These are phyloP conservation scores for Dasyprocta punctata DNA, from an alignment of 2,113 vertebrate species.

Conservation along the genomic window DNA sequence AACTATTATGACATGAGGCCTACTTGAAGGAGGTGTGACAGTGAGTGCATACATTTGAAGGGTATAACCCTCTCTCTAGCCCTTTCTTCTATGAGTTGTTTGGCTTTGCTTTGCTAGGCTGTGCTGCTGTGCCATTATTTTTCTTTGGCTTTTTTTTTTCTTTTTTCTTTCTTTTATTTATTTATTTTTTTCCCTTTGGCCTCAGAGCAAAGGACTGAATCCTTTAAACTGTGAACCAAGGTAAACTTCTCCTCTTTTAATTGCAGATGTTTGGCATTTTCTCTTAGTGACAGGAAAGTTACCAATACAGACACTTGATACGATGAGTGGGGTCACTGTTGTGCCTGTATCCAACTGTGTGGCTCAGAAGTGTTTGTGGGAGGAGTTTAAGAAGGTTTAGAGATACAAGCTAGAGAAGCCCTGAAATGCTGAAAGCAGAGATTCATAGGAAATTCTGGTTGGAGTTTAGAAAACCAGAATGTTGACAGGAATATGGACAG, in stretches of 20 bases:
- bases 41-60: not conserved
- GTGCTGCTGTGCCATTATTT: not conserved
- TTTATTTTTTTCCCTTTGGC: no score
- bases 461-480: not conserved
- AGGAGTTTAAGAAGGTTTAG: not conserved
- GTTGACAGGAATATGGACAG: not conserved
- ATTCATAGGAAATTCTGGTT: not conserved
- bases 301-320: not conserved
- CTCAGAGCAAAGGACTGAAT: not conserved
- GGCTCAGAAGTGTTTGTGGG: not conserved
- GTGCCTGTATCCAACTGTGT: not conserved
- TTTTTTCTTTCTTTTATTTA: no score
- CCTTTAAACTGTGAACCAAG: not conserved
- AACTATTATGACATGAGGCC: not conserved
- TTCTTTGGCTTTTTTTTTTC: not conserved
- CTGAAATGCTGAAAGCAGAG: not conserved
- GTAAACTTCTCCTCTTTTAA: not conserved
- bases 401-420: not conserved
- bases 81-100: not conserved
- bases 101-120: not conserved
- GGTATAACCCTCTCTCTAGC: not conserved
- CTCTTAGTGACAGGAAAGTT: not conserved
- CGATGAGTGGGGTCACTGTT: not conserved
- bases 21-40: not conserved
- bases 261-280: not conserved